Evolutionary conservation across 2,797 vertebrate genomes (phyloP), one percentile per base, ranked within the genome.

Genomic region (Leptatherina wallacei): DNA sequence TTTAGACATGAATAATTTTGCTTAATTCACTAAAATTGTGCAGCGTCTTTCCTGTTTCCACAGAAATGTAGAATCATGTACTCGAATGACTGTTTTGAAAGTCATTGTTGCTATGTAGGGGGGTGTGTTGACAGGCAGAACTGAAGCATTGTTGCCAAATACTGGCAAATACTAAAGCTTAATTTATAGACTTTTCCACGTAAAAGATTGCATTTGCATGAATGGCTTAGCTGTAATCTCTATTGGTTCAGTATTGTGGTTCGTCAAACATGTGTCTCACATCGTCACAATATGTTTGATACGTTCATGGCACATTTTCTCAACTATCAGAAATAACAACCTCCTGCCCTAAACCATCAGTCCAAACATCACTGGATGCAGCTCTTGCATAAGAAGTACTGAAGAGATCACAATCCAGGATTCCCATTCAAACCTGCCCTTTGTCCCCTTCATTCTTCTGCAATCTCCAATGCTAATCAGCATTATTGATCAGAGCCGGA

Each of bases 401-500:
- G 56, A 69, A 24, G 54, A 27, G 64, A 74, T 65, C 76, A 40
- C 74, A 83, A 60, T 75, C 78, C 42, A 63, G 65, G 61, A 76
- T 80, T 69, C 44, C 42, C 54, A 20, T 52, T 63, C 57, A 75
- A 70, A 62, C 44, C 10, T 0, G 0, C 59, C 65, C 65, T 56
- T 60, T 54, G 75, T 66, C 71, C 71, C 4, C 33, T 35, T 60
- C 20, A 77, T 65, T 85, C 69, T 33, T 68, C 69, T 63, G 67
- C 57, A 75, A 57, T 80, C 77, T 73, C 69, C 71, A 65, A 29
- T 75, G 38, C 61, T 86, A 71, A 86, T 89, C 80, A 84, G 77
- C 69, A 78, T 86, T 90, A 91, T 90, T 89, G 91, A 91, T 92
- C 82, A 65, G 32, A 49, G 69, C 66, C 66, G n/a, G 69, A 61